Evolutionary conservation across 1,140 invertebrate genomes (phyloP).

Genomic region (Temnothorax longispinosus): DNA sequence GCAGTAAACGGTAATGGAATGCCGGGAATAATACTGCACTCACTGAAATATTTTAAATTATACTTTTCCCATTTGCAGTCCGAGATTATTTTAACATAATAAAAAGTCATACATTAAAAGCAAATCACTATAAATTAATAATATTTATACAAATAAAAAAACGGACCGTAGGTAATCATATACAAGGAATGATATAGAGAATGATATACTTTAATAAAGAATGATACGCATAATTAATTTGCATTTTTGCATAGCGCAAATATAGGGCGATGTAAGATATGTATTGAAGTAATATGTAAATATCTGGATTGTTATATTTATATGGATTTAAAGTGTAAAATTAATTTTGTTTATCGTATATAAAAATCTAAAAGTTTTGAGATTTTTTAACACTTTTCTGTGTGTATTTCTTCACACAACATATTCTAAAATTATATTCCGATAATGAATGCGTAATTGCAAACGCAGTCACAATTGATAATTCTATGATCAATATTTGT

Average conservation of each 20-base stretch:
- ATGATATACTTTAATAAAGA: neutral
- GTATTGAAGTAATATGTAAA: neutral
- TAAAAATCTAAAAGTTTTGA: neutral
- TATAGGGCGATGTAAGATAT: neutral
- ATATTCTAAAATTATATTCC: neutral
- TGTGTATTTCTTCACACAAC: neutral
- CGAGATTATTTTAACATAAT: neutral
- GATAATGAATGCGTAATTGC: no score
- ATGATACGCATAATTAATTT: neutral
- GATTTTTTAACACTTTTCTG: neutral
- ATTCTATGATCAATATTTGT: neutral
- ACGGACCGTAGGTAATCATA: neutral
- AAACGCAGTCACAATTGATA: neutral
- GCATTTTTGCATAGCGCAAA: neutral
- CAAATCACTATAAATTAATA: neutral
- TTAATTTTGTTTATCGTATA: neutral
- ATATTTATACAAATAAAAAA: neutral
- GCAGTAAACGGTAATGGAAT: constrained; percentile 24
- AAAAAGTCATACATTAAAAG: neutral
- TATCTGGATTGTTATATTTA: neutral
- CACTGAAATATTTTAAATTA: constrained; percentile 9
- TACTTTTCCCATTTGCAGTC: neutral
- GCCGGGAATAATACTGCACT: constrained; percentile 13
- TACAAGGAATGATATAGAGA: neutral
- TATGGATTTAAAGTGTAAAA: neutral